Base-by-base conservation (phyloP, 2,888 invertebrate genomes). In the Encarsia formosa region DNA sequence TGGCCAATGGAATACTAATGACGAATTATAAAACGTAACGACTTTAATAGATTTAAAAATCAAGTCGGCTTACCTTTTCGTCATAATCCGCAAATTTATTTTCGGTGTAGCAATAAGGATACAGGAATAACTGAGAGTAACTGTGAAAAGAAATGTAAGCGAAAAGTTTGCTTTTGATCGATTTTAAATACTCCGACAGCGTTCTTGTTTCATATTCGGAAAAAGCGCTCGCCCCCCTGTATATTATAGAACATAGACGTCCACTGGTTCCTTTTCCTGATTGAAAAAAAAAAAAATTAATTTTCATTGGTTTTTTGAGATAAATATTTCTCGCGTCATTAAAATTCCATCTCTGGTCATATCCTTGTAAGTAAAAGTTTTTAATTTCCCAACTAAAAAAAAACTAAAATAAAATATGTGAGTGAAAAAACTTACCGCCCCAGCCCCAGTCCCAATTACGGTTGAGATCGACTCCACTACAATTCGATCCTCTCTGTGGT, bases 101-200 rank as follows among this genome's bases (percentile, higher is more conserved):
- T 2, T 2, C 71, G 0, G 81, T 81, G 59, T 86, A 80, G 1
- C 88, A 88, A 68, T 84, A 88, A 0, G 88, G 86, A 42, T 85
- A 68, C 32, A 88, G 69, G 31, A 88, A 67, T 24, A 82, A 72
- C 63, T 90, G 88, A 1, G 86, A 82, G 61, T 80, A 88, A 2
- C 88, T 85, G 68, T 90, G 90, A 65, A 89, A 81, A 0, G 84
- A 81, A 2, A 90, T 68, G 64, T 88, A 90, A 23, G 83, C 69
- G 31, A 80, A 78, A 18, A 84, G 72, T 43, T 76, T 71, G 8
- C 75, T 70, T 13, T 76, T 72, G 52, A 84, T 61, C 0, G 76
- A 68, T 0, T 61, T 63, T 16, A 86, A 77, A 63, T 77, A 86
- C 1, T 76, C 61, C 0, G 83, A 77, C 5, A 85, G 63, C 0